Evolutionary conservation across 2,888 invertebrate genomes (phyloP), one percentile per base, ranked within the genome.

Genomic region (Xiphydria camelus): DNA sequence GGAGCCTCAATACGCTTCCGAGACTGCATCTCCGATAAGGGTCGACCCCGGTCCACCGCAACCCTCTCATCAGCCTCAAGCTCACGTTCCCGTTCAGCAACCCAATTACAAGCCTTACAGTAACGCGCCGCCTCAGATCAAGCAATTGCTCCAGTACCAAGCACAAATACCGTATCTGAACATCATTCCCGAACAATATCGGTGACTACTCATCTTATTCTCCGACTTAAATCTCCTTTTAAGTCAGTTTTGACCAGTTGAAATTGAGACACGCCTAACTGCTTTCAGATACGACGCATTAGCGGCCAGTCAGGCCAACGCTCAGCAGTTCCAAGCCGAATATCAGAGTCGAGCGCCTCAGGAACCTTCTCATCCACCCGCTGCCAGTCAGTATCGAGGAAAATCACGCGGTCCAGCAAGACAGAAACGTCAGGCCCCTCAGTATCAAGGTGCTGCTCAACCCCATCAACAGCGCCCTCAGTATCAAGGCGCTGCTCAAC

Each of bases 141-240:
- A 69, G 19, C 66, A 73, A 40, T 39, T 74, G 21, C 59, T 74
- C 6, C 64, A 69, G 20, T 72, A 62, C 40, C 74, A 74, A 44
- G 62, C 64, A 10, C 69, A 72, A 43, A 67, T 73, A 45, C 74
- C 73, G n/a, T 73, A 73, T 49, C 35, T 67, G 29, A 71, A 70
- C 51, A 62, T 64, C 41, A 70, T 73, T 26, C 74, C 73, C 6
- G 69, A 68, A 47, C 70, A 63, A 7, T 66, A 53, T 39, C 66
- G 70, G 70, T 69, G 51, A 46, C 26, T n/a, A n/a, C n/a, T n/a
- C n/a, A n/a, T n/a, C n/a, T n/a, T n/a, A n/a, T n/a, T n/a, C n/a
- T n/a, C n/a, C 47, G 53, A 55, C 29, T 49, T 54, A 34, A 55
- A 58, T 29, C 52, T 51, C 47, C 55, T 60, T 12, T 61, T 64